Conservation (phyloP, 2,888 invertebrate genomes). For the Hedychridium roseum region DNA sequence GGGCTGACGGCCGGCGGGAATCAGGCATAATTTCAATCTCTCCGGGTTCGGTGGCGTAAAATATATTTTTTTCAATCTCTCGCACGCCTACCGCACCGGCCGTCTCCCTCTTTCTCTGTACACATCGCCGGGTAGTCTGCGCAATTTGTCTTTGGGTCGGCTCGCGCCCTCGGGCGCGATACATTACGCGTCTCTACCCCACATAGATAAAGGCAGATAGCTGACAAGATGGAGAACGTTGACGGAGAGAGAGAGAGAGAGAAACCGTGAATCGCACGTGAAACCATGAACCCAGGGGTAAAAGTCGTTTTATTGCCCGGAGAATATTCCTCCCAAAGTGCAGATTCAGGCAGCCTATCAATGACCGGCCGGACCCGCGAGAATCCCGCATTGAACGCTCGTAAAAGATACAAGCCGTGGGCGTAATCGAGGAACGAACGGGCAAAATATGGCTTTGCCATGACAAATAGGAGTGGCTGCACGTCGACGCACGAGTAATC, state of each 20-base stretch:
- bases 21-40: slow-evolving; percentile 17
- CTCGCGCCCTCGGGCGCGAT: slow-evolving; percentile 10
- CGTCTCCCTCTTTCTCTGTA: neutral
- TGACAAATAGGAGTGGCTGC: too few relatives aligned
- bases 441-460: too few relatives aligned
- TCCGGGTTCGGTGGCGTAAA: neutral
- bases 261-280: neutral
- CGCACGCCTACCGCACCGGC: neutral
- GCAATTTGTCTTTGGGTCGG: slow-evolving; percentile 19
- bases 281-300: too few relatives aligned
- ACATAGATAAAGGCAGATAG: neutral
- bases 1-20: neutral
- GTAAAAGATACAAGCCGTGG: too few relatives aligned
- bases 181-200: slow-evolving; percentile 20
- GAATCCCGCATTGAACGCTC: too few relatives aligned
- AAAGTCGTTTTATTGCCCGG: too few relatives aligned
- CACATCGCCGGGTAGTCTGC: slow-evolving; percentile 7
- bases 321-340: too few relatives aligned
- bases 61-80: slow-evolving; percentile 17
- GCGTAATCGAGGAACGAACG: too few relatives aligned
- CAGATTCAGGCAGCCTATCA: too few relatives aligned
- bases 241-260: neutral
- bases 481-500: too few relatives aligned
- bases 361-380: too few relatives aligned
- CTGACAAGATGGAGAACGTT: neutral